Evolutionary conservation across 2,797 vertebrate genomes (phyloP).

Genomic region (Cynopterus sphinx): DNA sequence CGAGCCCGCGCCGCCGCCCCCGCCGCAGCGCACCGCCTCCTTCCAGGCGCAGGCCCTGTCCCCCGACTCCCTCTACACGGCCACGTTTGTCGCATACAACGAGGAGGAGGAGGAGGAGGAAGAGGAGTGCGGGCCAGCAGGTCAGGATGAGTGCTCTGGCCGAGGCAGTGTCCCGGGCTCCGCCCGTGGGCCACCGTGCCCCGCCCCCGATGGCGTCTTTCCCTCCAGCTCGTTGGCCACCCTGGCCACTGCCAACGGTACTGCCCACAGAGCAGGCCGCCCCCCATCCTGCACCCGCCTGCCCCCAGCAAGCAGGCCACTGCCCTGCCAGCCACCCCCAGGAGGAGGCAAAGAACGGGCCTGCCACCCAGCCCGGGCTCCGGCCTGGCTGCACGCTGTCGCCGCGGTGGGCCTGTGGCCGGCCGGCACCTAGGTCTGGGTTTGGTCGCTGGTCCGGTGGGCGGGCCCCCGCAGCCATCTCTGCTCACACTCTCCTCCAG

Average conservation of each 20-base stretch:
- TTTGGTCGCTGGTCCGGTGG: no score
- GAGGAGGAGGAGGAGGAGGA: slow-evolving; percentile 95
- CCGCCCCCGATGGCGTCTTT: slow-evolving; percentile 96
- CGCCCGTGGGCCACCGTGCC: slow-evolving; percentile 83
- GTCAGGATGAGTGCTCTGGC: slow-evolving; percentile 92
- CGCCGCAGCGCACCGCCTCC: slow-evolving; percentile 98
- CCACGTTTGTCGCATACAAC: slow-evolving; percentile 97
- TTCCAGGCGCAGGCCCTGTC: slow-evolving; percentile 97
- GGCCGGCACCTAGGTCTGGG: no score
- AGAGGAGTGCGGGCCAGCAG: slow-evolving; percentile 90
- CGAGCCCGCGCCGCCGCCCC: slow-evolving; percentile 94
- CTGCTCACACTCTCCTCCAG: no score
- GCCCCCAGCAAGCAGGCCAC: slow-evolving; percentile 91
- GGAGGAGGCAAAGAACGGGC: slow-evolving; percentile 89
- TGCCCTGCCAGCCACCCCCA: slow-evolving; percentile 87
- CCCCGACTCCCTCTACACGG: slow-evolving; percentile 98
- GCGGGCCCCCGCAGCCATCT: no score
- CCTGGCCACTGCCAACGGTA: slow-evolving; percentile 97
- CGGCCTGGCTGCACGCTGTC: no score
- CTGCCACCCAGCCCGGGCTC: slow-evolving; percentile 43
- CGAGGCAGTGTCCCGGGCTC: no score
- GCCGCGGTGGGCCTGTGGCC: no score
- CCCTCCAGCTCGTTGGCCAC: slow-evolving; percentile 95
- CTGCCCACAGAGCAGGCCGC: slow-evolving; percentile 87
- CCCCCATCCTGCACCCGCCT: slow-evolving; percentile 71